These are phyloP conservation scores for Condylura cristata DNA, from an alignment of 2,113 vertebrate genomes.

Conservation along the genomic window DNA sequence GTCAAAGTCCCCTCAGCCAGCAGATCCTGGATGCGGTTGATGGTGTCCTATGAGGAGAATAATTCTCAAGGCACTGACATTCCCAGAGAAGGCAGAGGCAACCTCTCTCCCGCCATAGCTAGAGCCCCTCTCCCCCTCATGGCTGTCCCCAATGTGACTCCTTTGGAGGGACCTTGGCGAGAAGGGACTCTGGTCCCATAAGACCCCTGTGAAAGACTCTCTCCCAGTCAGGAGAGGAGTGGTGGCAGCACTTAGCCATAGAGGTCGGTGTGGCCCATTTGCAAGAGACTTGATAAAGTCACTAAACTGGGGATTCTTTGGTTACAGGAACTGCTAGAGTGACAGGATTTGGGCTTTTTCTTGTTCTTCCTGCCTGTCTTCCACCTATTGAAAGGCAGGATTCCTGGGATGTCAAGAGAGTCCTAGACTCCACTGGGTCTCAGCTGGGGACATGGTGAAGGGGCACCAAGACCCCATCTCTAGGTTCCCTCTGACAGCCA, in stretches of 20 bases:
- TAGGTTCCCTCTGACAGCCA: background rate
- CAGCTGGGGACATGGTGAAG: background rate
- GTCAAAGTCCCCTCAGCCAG: conserved; percentile 94
- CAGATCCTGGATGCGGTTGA: conserved; percentile 94
- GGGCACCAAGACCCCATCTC: background rate
- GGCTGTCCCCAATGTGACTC: background rate
- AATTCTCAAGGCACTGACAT: background rate
- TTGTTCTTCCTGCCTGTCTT: background rate
- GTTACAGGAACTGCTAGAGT: background rate
- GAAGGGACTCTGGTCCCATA: background rate
- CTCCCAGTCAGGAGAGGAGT: background rate
- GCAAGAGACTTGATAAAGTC: conserved; percentile 1
- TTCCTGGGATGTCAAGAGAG: background rate
- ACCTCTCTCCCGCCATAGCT: background rate
- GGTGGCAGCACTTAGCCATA: background rate
- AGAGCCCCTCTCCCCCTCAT: background rate
- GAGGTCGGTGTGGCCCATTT: background rate
- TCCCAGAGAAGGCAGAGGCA: background rate
- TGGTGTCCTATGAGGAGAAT: conserved; percentile 89
- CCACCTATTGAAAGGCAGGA: conserved; percentile 2
- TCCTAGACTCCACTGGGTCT: background rate
- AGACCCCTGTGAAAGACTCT: background rate
- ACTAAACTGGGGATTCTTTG: background rate
- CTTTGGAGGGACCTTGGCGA: background rate
- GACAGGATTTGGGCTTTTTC: background rate